Evolutionary conservation across 1,140 invertebrate genomes (phyloP).

Genomic region (Heliconius himera): DNA sequence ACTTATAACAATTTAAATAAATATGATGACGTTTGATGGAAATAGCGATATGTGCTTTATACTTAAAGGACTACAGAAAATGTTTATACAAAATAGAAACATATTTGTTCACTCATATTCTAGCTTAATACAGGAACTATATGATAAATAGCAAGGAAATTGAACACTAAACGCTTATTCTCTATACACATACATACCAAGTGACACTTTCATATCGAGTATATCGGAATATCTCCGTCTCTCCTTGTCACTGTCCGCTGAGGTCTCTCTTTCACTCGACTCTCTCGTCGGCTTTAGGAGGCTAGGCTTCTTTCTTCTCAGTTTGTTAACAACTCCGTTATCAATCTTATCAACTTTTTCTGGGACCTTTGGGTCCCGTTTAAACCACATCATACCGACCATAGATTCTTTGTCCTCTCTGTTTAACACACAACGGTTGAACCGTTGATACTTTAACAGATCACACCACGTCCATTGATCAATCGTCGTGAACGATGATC

Average conservation of each 20-base stretch:
- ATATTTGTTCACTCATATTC: background rate
- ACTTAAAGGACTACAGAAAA: background rate
- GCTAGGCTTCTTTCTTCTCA: conserved; percentile 66
- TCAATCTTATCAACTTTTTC: conserved; percentile 57
- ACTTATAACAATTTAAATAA: background rate
- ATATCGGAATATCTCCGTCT: conserved; percentile 74
- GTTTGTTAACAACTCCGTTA: conserved; percentile 62
- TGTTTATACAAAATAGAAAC: background rate
- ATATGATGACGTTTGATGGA: background rate
- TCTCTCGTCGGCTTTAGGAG: conserved; percentile 68
- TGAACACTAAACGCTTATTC: conserved; percentile 7
- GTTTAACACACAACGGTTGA: conserved; percentile 1
- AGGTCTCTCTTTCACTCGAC: conserved; percentile 75
- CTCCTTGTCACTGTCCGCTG: conserved; percentile 73
- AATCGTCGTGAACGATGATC: background rate
- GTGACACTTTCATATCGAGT: conserved; percentile 71
- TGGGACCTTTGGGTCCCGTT: conserved; percentile 67
- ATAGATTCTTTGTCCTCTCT: conserved; percentile 36
- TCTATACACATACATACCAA: conserved; percentile 59
- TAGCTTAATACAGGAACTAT: conserved; percentile 1
- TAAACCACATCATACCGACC: conserved; percentile 78
- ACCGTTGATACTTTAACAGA: background rate
- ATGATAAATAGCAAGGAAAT: conserved; percentile 20
- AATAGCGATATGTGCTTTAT: conserved; percentile 14
- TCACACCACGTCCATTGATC: conserved; percentile 12